Conservation (phyloP, 2,113 vertebrate species). For the Orthonyx spaldingii region DNA sequence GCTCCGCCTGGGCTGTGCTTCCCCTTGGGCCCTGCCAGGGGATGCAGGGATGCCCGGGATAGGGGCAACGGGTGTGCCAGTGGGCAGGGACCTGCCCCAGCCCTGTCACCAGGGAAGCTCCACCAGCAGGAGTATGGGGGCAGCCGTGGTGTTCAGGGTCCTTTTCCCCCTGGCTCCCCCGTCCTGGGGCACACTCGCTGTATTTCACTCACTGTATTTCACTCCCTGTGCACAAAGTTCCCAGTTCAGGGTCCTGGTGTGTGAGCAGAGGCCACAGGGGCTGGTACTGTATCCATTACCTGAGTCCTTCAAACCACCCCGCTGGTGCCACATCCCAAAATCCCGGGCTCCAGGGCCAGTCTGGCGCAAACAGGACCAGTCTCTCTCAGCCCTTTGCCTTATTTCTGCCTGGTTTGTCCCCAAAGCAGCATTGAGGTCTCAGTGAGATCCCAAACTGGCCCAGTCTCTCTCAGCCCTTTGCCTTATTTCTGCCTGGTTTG, state of each 20-base stretch:
- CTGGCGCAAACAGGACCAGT: accelerated
- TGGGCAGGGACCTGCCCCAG: neutral
- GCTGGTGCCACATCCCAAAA: neutral
- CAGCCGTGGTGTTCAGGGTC: accelerated
- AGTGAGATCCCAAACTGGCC: neutral
- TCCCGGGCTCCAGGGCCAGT: accelerated
- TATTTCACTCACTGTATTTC: accelerated
- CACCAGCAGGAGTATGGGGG: neutral
- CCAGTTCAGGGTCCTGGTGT: accelerated
- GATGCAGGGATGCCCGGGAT: neutral
- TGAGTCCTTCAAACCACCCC: accelerated
- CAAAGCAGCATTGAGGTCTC: neutral
- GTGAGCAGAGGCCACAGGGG: accelerated
- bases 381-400: neutral
- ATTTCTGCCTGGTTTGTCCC: neutral
- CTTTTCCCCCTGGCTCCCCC: accelerated
- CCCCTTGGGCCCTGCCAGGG: neutral
- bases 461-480: neutral
- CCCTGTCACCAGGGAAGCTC: accelerated
- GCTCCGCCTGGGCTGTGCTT: neutral
- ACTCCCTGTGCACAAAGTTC: accelerated
- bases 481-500: neutral
- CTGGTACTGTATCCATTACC: accelerated
- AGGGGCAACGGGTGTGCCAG: accelerated
- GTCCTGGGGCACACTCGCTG: accelerated